Percentiles rank a stretch among this genome's conserved stretches.
These are phyloP conservation scores for Drosophila borealis DNA, from an alignment of 2,888 invertebrate genomes.

Conservation along the genomic window DNA sequence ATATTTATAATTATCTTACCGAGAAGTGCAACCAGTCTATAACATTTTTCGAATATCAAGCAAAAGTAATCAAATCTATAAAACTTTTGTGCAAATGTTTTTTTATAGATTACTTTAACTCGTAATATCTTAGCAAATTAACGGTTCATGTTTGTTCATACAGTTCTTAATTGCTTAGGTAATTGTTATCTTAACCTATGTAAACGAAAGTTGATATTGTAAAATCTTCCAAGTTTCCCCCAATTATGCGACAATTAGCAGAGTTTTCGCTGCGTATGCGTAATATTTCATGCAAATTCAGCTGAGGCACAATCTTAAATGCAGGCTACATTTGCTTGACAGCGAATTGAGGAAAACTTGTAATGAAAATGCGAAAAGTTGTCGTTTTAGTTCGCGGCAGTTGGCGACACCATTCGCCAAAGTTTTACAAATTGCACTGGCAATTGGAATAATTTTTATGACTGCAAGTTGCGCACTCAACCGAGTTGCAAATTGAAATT, in stretches of 20 bases:
- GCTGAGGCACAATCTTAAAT: conserved; percentile 15
- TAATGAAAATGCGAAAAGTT: conserved; percentile 42
- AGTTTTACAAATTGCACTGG: conserved; percentile 32
- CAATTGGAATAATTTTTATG: conserved; percentile 38
- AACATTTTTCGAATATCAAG: no score
- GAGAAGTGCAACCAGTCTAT: no score
- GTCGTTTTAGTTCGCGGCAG: conserved; percentile 27
- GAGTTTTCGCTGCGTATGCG: conserved; percentile 9
- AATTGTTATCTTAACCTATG: no score
- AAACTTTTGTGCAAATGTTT: no score
- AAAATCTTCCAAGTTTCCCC: neutral
- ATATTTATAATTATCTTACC: no score
- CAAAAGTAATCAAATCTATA: no score
- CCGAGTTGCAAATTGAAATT: conserved; percentile 20
- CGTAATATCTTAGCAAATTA: no score
- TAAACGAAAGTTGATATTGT: no score
- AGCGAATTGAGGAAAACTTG: conserved; percentile 21
- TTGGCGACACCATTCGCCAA: conserved; percentile 39
- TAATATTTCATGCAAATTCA: conserved; percentile 22
- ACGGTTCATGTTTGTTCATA: no score
- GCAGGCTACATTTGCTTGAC: conserved; percentile 2
- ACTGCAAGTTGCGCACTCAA: conserved; percentile 15
- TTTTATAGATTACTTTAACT: no score
- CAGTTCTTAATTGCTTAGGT: no score
- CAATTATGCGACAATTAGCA: conserved; percentile 20